Evolutionary conservation across 1,140 invertebrate species (phyloP), one percentile per base, ranked within the genome.

Genomic region (Brachionus koreanus): DNA sequence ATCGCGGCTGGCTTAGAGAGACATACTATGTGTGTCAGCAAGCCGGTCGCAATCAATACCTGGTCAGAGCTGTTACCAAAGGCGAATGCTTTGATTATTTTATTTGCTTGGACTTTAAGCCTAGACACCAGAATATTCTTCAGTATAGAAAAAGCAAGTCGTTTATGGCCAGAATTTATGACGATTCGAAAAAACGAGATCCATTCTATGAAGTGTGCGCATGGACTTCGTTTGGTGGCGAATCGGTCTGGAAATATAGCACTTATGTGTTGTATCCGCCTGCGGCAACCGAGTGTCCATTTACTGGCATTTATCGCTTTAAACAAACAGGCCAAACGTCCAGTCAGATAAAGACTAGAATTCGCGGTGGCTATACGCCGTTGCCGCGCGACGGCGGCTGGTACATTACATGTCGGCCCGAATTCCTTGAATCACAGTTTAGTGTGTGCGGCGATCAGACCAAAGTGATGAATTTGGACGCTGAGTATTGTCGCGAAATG

Each of bases 1-100:
- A 82, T 52, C 82, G 82, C 23, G 82, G 82, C 13, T 82, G 82
- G 82, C 25, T 72, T 10, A 3, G 82, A 23, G 65, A 74, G 29
- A 82, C 82, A 1, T 82, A 74, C 35, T 82, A 82, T 43, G 82
- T 82, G 12, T 82, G 82, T 42, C 82, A 82, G 42, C 82, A 82
- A 29, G 57, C 65, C 5, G 43, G 63, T 52, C 82, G 82, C 35
- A 69, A 69, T 72, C 82, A 82, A 61, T 82, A 82, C 37, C 61
- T 82, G 19, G 82, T 82, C 5, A 23, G 57, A 13, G 29, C 82
- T 2, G 25, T 82, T 3, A 82, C 82, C 33, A 74, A 82, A 75
- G 82, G 82, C 9, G 82, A 82, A 43, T 82, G 82, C 37, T 82
- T 82, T 33, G 63, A 49, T 35, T 82, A 82, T 43, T 82, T 65